Percentiles rank a stretch among this genome's conserved stretches.
phyloP scores from a whole-genome alignment of 2,888 invertebrate genomes.

The Folsomia manolachei region DNA sequence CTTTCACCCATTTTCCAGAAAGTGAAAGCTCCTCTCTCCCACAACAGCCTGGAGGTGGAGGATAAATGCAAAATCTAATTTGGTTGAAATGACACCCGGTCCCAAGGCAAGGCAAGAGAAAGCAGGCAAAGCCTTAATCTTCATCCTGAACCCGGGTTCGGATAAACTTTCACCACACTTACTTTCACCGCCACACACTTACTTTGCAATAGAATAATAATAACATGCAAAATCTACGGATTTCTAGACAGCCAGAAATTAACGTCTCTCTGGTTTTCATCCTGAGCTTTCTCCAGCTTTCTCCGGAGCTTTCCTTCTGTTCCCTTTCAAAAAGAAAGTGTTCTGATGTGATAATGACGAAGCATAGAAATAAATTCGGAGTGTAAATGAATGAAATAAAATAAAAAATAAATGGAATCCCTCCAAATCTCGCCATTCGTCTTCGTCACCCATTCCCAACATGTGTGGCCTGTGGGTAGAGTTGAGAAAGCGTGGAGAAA shows the following conservation, averaged over 20 bases:
- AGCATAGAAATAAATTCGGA: neutral
- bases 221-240: neutral
- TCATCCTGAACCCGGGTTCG: no score
- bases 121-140: no score
- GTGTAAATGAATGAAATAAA: neutral
- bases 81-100: neutral
- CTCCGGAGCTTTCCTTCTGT: neutral
- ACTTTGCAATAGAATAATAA: neutral
- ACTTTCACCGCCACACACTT: neutral
- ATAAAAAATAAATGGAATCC: neutral
- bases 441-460: neutral
- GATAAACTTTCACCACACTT: neutral
- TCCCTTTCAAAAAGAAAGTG: neutral
- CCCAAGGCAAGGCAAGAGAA: neutral
- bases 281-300: neutral
- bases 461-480: neutral
- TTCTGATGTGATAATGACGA: neutral
- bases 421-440: neutral
- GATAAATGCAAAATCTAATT: constrained; percentile 9
- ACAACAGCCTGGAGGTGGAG: neutral
- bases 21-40: neutral
- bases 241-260: neutral
- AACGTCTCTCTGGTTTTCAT: neutral
- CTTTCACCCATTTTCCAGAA: neutral
- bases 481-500: neutral